Conservation (phyloP, 92 coral and sea anemone species). For the Phenganax subtilis region DNA sequence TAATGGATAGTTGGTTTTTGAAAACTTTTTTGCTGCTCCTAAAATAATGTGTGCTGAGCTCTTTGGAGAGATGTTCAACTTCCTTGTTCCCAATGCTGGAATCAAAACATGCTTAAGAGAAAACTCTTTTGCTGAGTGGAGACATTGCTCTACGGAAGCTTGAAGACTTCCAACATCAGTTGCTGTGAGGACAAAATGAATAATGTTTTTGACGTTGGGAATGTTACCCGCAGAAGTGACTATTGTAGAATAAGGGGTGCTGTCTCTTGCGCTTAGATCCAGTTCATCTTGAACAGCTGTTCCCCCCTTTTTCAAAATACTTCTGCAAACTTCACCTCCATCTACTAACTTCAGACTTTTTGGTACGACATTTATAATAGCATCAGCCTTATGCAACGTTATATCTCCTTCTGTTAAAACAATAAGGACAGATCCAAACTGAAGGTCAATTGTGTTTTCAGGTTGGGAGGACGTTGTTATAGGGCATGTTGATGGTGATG, state of each 20-base stretch:
- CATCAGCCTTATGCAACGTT: slow-evolving; percentile 2
- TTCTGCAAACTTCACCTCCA: slow-evolving; percentile 19
- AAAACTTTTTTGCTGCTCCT: slow-evolving; percentile 21
- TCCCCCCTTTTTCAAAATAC: slow-evolving; percentile 8
- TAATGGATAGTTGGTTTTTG: neutral
- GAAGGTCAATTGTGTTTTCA: neutral
- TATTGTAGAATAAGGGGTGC: neutral
- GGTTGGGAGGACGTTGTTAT: neutral
- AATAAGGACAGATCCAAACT: slow-evolving; percentile 19
- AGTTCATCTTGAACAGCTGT: slow-evolving; percentile 20
- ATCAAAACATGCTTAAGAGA: neutral
- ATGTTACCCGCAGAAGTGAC: slow-evolving; percentile 18
- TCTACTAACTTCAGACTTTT: neutral
- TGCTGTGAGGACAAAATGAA: slow-evolving; percentile 22
- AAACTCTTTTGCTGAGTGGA: neutral
- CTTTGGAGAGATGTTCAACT: neutral
- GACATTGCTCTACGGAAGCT: slow-evolving; percentile 15
- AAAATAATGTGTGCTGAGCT: slow-evolving; percentile 16
- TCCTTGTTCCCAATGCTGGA: slow-evolving; percentile 28
- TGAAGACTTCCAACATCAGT: slow-evolving; percentile 13
- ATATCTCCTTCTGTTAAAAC: slow-evolving; percentile 25
- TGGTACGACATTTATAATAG: slow-evolving; percentile 21
- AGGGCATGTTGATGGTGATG: neutral
- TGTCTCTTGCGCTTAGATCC: neutral
- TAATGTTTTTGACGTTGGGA: neutral